Base-by-base conservation (phyloP, 1,140 invertebrate genomes). In the Drosophila prosaltans region DNA sequence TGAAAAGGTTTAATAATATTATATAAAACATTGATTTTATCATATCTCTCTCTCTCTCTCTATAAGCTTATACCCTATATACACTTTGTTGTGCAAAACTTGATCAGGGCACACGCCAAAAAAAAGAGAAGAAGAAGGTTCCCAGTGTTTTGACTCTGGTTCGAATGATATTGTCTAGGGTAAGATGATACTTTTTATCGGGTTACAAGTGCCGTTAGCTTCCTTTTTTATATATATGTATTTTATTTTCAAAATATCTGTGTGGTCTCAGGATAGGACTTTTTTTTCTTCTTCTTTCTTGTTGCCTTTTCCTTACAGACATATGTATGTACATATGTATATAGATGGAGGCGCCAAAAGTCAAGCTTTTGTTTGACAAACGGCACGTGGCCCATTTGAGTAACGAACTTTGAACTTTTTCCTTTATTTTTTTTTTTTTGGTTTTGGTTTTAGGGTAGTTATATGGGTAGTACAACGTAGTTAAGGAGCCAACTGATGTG, bases 61-160 rank as follows among this genome's bases (percentile, higher is more conserved):
- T 16, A 16, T 16, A 16, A 16, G 16, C 0, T 16, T 16, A 16
- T 16, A 16, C 16, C 16, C 16, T 16, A 16, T 39, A 39, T n/a
- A 36, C n/a, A 32, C 32, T 32, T 45, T 70, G 43, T 57, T 66
- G 11, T 40, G 39, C 1, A 1, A 26, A 58, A 54, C 68, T 79
- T 64, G 55, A 55, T 41, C 62, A 68, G 28, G 84, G 83, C 83
- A 86, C 83, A 88, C 84, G 83, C 83, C 83, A 86, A 86, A 88
- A 80, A 57, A 86, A 83, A 80, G 82, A 86, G 88, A 88, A 80
- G 71, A 80, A 83, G 32, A 86, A 83, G 83, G 82, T 88, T 88
- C 80, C 76, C 80, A 83, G 39, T 39, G 24, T 40, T 45, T 40
- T 21, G 32, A 24, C 16, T 9, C 36, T 40, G 24, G 45, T 7